Evolutionary conservation across 2,888 invertebrate species (phyloP).

Genomic region (Euplexia lucipara): DNA sequence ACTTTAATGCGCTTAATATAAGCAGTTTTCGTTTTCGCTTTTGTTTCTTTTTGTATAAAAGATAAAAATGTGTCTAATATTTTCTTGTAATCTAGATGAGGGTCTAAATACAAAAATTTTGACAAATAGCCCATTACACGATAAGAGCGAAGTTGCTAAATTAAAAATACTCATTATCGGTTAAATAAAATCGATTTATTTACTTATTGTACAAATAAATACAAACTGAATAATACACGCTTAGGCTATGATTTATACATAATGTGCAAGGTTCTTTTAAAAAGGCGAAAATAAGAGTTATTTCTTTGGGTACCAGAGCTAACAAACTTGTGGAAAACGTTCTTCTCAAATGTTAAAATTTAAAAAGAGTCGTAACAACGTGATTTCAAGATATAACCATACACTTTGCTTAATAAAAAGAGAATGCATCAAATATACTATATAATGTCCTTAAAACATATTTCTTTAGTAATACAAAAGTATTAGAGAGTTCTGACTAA

Average conservation of each 20-base stretch:
- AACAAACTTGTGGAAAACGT: neutral
- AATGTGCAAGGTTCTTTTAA: conserved; percentile 12
- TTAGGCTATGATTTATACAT: conserved; percentile 32
- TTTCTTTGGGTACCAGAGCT: conserved; percentile 19
- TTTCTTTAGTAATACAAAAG: conserved; percentile 31
- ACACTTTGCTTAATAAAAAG: neutral
- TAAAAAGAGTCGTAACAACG: neutral
- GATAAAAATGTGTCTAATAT: too few relatives aligned
- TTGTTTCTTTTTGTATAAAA: too few relatives aligned
- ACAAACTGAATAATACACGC: conserved; percentile 52
- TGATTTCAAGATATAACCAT: neutral
- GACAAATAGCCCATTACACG: too few relatives aligned
- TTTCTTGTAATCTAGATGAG: too few relatives aligned
- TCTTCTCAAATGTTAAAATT: too few relatives aligned
- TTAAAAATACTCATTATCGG: neutral
- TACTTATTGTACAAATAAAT: conserved; percentile 65
- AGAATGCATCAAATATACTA: conserved; percentile 8
- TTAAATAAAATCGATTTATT: conserved; percentile 63
- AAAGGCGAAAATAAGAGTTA: conserved; percentile 2
- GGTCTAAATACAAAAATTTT: too few relatives aligned
- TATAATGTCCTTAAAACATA: conserved; percentile 23
- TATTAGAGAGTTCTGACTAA: conserved; percentile 27
- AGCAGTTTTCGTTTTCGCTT: too few relatives aligned
- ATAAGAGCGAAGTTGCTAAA: neutral
- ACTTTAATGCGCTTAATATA: too few relatives aligned